A percentile compares a stretch with the other conserved stretches of the same genome.
Conservation (phyloP, 1,140 invertebrate species). For the Babylonia areolata region DNA sequence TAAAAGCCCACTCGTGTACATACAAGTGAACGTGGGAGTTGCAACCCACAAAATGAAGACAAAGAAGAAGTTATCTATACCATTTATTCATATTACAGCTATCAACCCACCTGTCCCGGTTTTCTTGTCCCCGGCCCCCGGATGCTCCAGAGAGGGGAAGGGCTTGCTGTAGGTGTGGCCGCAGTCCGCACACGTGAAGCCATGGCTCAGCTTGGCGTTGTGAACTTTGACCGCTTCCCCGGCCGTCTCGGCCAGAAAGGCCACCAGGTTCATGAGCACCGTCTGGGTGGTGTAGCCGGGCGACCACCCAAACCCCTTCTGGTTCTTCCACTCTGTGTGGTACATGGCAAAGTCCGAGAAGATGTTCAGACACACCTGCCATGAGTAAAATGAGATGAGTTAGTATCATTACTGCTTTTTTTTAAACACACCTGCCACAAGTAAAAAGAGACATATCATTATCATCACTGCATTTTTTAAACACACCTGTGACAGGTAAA, state of each 20-base stretch:
- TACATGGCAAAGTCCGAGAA: slow-evolving; percentile 66
- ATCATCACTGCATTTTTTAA: too few species aligned
- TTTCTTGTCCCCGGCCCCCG: not conserved
- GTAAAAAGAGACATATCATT: not conserved
- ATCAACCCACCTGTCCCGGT: too few species aligned
- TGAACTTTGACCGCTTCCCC: not conserved
- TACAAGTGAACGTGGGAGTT: too few species aligned
- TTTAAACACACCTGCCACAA: slow-evolving; percentile 55
- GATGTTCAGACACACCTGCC: slow-evolving; percentile 61
- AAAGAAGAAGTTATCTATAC: too few species aligned
- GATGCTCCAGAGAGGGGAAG: not conserved
- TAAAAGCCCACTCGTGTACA: too few species aligned
- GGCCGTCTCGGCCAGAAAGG: slow-evolving; percentile 62
- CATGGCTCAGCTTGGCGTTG: not conserved
- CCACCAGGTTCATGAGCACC: slow-evolving; percentile 64
- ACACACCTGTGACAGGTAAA: slow-evolving; percentile 44
- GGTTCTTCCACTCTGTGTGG: slow-evolving; percentile 66
- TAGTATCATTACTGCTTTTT: too few species aligned
- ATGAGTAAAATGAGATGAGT: not conserved
- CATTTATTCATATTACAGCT: too few species aligned
- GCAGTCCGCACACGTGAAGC: not conserved
- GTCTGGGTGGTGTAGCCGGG: slow-evolving; percentile 69
- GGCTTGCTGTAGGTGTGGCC: not conserved
- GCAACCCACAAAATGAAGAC: too few species aligned
- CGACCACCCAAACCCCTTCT: slow-evolving; percentile 66